Evolutionary conservation across 2,888 invertebrate species (phyloP), one percentile per base, ranked within the genome.

Genomic region (Panorpa germanica): DNA sequence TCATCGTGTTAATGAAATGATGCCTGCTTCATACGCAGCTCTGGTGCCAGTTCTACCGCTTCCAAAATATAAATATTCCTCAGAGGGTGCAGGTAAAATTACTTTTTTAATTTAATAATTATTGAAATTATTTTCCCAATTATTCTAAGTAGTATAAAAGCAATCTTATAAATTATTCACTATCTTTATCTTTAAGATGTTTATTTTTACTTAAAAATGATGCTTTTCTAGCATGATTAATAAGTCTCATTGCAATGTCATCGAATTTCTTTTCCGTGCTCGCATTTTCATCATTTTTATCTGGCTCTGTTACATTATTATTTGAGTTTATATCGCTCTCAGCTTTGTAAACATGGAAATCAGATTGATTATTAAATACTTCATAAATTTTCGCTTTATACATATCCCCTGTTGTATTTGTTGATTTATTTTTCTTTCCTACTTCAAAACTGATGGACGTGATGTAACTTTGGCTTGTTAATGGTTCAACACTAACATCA

Each of bases 1-100:
- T 50, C 86, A 93, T 52, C 67, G 93, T 43, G 77, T 98, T 35
- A 71, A 74, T 30, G 91, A 95, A 43, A 83, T 91, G 60, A 72
- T 91, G 48, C 93, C 96, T 4, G 78, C 80, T 43, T 63, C 74
- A 1, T 91, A 93, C 55, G 68, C 70, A 5, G 65, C 74, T 25
- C 65, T 95, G 39, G 70, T 93, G 35, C 96, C 96, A 3, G 58
- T 66, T 12, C 75, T 76, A 48, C 81, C 93, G 1, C 76, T 77
- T 42, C 81, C 86, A 1, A 70, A 75, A 41, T 93, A 82, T 55
- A 95, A 93, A 53, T 95, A 88, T 49, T 71, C 80, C 4, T 70
- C 75, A 47, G 88, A 90, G 50, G 83, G 82, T 36, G 81, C 85
- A 47, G 82, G 90, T 83, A 55, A 65, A 71, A 58, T 39, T 34